Conservation (phyloP, 2,888 invertebrate genomes). For the Chironomus tentans region DNA sequence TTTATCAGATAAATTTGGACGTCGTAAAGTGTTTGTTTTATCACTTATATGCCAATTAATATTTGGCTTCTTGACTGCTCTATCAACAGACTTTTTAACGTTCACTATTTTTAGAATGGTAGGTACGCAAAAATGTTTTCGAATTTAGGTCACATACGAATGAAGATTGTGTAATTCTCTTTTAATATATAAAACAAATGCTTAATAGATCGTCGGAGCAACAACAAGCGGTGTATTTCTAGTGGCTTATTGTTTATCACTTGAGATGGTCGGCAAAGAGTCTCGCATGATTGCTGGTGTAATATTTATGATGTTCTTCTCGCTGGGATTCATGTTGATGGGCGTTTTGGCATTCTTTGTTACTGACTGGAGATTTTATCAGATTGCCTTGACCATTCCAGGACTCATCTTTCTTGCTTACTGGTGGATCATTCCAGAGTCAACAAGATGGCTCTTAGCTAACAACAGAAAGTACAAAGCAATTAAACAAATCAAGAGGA, state of each 20-base stretch:
- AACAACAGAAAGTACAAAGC: slow-evolving; percentile 55
- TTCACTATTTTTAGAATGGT: slow-evolving; percentile 56
- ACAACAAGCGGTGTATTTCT: slow-evolving; percentile 69
- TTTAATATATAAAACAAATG: background rate
- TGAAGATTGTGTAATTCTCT: background rate
- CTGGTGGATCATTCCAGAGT: slow-evolving; percentile 70
- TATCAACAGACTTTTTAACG: slow-evolving; percentile 58
- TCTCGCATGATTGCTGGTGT: slow-evolving; percentile 51
- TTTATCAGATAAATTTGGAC: slow-evolving; percentile 61
- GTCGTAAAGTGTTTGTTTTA: slow-evolving; percentile 61
- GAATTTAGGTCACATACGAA: background rate
- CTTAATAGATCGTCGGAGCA: slow-evolving; percentile 43
- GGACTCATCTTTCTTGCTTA: slow-evolving; percentile 57
- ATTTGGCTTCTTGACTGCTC: slow-evolving; percentile 55
- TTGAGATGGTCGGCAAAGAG: slow-evolving; percentile 63
- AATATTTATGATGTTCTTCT: slow-evolving; percentile 57
- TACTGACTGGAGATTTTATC: slow-evolving; percentile 58
- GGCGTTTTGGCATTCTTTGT: slow-evolving; percentile 58
- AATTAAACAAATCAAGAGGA: slow-evolving; percentile 50
- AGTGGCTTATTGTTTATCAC: slow-evolving; percentile 69
- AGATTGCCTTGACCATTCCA: slow-evolving; percentile 60
- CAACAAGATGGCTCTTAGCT: slow-evolving; percentile 60
- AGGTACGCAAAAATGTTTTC: background rate
- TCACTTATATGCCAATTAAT: slow-evolving; percentile 60
- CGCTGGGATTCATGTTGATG: slow-evolving; percentile 59